Percentiles rank a stretch among this genome's conserved stretches.
These are phyloP conservation scores for Falcaria lacertinaria DNA, from an alignment of 2,888 invertebrate species.

Conservation along the genomic window DNA sequence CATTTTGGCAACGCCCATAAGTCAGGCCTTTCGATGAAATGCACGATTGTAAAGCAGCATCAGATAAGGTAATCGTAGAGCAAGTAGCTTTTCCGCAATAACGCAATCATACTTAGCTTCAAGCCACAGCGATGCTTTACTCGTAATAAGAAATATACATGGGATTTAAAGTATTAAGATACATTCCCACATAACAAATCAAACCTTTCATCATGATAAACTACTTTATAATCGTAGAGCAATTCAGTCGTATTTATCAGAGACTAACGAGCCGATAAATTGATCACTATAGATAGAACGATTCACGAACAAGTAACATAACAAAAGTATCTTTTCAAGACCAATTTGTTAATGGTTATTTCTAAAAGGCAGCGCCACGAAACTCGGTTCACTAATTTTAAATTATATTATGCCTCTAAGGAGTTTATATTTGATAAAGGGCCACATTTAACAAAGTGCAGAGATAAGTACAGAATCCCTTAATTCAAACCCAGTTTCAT, in stretches of 20 bases:
- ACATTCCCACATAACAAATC: constrained; percentile 59
- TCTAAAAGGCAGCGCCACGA: constrained; percentile 59
- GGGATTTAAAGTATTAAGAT: constrained; percentile 24
- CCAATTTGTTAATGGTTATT: constrained; percentile 64
- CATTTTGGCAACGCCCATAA: constrained; percentile 44
- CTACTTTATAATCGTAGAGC: constrained; percentile 63
- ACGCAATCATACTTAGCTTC: constrained; percentile 33
- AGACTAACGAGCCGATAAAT: constrained; percentile 70
- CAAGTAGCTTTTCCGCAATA: constrained; percentile 53
- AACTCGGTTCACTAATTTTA: constrained; percentile 35
- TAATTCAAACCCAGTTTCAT: constrained; percentile 57
- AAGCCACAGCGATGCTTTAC: constrained; percentile 3
- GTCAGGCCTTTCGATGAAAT: constrained; percentile 52
- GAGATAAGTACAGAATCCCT: constrained; percentile 59
- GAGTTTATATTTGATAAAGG: constrained; percentile 59
- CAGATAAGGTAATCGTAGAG: constrained; percentile 54
- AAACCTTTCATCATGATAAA: constrained; percentile 58
- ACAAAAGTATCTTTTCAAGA: constrained; percentile 63
- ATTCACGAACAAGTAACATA: constrained; percentile 63
- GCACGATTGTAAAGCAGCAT: constrained; percentile 55
- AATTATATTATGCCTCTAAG: constrained; percentile 51
- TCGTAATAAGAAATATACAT: constrained; percentile 4
- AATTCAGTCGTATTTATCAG: constrained; percentile 64
- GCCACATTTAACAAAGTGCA: constrained; percentile 54
- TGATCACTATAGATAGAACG: constrained; percentile 63